A percentile compares a stretch with the other conserved stretches of the same genome.
phyloP scores from a whole-genome alignment of 1,140 invertebrate species.

The Coelopa frigida region DNA sequence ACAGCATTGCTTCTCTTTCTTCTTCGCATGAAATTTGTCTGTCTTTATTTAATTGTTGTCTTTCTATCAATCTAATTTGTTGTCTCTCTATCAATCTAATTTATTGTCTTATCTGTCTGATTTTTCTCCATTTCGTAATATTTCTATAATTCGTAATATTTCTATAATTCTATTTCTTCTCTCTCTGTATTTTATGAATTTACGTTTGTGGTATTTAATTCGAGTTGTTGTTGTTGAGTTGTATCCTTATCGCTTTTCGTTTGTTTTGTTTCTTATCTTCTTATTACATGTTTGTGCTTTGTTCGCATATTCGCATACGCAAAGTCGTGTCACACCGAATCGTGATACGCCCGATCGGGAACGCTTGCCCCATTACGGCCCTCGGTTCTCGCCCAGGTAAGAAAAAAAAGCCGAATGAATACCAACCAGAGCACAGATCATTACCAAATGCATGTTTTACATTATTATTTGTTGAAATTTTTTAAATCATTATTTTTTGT shows the following conservation, averaged over 20 bases:
- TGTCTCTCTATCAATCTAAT: not conserved
- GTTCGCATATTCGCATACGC: slow-evolving; percentile 3
- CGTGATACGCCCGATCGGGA: slow-evolving; percentile 71
- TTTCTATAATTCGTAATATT: too few relatives aligned
- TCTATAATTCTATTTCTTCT: slow-evolving; percentile 5
- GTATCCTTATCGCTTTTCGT: slow-evolving; percentile 13
- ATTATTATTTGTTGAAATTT: not conserved
- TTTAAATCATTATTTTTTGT: not conserved
- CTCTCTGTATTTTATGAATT: too few relatives aligned
- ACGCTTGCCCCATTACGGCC: slow-evolving; percentile 73
- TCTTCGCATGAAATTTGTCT: not conserved
- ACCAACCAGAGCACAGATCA: too few relatives aligned
- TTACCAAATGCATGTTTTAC: too few relatives aligned
- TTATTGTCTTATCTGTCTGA: too few relatives aligned
- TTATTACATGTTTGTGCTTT: slow-evolving; percentile 24
- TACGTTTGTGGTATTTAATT: slow-evolving; percentile 9
- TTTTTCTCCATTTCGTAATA: too few relatives aligned
- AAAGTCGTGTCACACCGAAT: slow-evolving; percentile 75
- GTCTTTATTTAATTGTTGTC: not conserved
- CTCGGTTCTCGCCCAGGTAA: slow-evolving; percentile 71
- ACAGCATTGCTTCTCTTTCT: too few relatives aligned
- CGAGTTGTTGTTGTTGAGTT: not conserved
- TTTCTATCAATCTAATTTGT: not conserved
- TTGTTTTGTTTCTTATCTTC: slow-evolving; percentile 17
- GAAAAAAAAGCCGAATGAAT: slow-evolving; percentile 44